Base-by-base conservation (phyloP, 2,113 vertebrate species). In the Antennarius striatus region DNA sequence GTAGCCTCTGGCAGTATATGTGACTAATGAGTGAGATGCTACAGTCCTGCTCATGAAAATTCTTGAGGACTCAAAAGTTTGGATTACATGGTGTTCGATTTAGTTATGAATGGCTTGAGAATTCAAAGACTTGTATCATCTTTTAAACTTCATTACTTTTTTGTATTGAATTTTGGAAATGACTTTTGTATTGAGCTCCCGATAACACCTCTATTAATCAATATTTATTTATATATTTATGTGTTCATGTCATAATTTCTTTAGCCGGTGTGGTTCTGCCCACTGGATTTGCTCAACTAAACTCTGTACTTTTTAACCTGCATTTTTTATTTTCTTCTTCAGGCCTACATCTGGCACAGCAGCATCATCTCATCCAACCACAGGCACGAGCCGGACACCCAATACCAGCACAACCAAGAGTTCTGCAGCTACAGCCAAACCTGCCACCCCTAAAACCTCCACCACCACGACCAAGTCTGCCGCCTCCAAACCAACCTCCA, bases 381-480 rank as follows among this genome's bases (percentile, higher is more conserved):
- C 91, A 9, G 86, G 87, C 43, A 79, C 78, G 9, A 56, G 68
- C 55, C 71, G 81, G 46, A 69, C 86, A 9, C 60, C 73, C 1
- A 36, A 63, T 1, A 10, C 59, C 56, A 39, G 57, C 36, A 32
- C 82, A 11, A 29, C 86, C 77, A 90, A 81, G 80, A 88, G 56
- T 64, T 63, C 87, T 45, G 39, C 77, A 47, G 64, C 87, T 32
- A 16, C 84, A 61, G 17, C 85, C 43, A 86, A 90, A 71, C 63
- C 89, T 54, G 58, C 91, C 45, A 73, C 91, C 56, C 79, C 85
- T 7, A 90, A 89, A 77, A 71, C 85, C n/a, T 56, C 88, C 68
- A 22, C 79, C 16, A 56, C 77, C 49, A 0, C 84, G 0, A 51
- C 83, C 68, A 92, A 85, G 78, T 63, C 86, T 9, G 75, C 90